Base-by-base conservation (phyloP, 2,113 vertebrate genomes). In the Himantopus leucocephalus region DNA sequence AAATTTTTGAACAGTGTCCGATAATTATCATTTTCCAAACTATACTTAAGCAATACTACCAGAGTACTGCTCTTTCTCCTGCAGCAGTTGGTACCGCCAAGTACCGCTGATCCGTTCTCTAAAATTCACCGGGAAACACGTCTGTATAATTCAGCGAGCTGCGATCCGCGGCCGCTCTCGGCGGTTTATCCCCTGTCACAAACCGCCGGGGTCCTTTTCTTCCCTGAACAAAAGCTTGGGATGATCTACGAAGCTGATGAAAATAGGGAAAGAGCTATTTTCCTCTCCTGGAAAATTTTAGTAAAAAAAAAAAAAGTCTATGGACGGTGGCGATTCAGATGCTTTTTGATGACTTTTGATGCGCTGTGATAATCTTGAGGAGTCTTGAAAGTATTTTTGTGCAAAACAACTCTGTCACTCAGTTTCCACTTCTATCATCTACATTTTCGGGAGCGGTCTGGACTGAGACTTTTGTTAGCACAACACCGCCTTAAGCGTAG, bases 401-500 rank as follows among this genome's bases (percentile, higher is more conserved):
- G 85, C 45, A 76, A 88, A 77, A 67, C 68, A 85, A 66, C 12
- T 52, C 73, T 34, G 45, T 93, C 30, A 2, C 35, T 86, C 47
- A 35, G 95, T 91, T 94, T 73, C 82, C 48, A 39, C 21, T 93
- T 83, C 71, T 76, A 39, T 91, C 81, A 58, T 60, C 80, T 90
- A 72, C 43, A 72, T 80, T 95, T 95, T 92, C n/a, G 23, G 80
- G 72, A 94, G 29, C 45, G 18, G 30, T 63, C 73, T 96, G 78
- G 64, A 81, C 76, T 88, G 60, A 81, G 53, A 64, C 71, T 96
- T 94, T 85, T 92, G 80, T 96, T 97, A 92, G 94, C 81, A 45
- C 84, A 92, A 70, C 68, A 85, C 80, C 29, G 94, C 78, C 87
- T 78, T 80, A 73, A 85, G 70, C 80, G 12, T 64, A 48, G 70